Evolutionary conservation across 1,140 invertebrate species (phyloP), one percentile per base, ranked within the genome.

Genomic region (Copidosoma floridanum): DNA sequence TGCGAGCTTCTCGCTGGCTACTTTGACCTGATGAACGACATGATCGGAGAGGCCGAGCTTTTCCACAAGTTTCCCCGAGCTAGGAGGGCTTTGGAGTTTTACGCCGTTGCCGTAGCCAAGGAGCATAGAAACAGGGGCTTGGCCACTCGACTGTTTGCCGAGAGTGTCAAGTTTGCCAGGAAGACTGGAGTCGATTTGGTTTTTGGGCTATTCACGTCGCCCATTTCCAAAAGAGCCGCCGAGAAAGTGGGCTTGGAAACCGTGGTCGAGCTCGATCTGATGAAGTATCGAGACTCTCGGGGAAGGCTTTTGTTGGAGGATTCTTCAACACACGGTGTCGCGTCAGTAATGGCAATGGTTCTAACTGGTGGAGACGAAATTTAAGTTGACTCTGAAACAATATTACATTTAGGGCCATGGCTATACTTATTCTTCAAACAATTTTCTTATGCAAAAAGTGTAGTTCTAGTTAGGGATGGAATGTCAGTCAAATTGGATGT

Each of bases 121-220:
- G 18, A 64, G 41, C 65, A 70, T 12, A 43, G 68, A 5, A 38
- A 38, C 26, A 61, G 21, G 12, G 69, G 69, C 5, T 26, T 71
- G 14, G 38, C 65, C 0, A 65, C 8, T 3, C 24, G 12, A 12
- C 7, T 68, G 6, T 58, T 68, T 21, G 27, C 18, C 8, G 41
- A 26, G 0, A 66, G 60, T 10, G 50, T 72, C 2, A 24, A 21
- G 5, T 44, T 57, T 1, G 65, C 62, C 1, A 54, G 44, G 53
- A 2, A 38, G 0, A 50, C 48, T 16, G 38, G 52, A 18, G 44
- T 65, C 6, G 44, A 67, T 20, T 37, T 72, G 8, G 50, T 70
- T 37, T 72, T 70, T 40, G 69, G 66, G 0, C 29, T 69, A 0
- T 71, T 60, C 27, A 71, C 71, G 4, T 72, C 68, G 1, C 20